A percentile compares a stretch with the other conserved stretches of the same genome.
phyloP scores from a whole-genome alignment of 2,113 vertebrate genomes.

The Paradisaea rubra region DNA sequence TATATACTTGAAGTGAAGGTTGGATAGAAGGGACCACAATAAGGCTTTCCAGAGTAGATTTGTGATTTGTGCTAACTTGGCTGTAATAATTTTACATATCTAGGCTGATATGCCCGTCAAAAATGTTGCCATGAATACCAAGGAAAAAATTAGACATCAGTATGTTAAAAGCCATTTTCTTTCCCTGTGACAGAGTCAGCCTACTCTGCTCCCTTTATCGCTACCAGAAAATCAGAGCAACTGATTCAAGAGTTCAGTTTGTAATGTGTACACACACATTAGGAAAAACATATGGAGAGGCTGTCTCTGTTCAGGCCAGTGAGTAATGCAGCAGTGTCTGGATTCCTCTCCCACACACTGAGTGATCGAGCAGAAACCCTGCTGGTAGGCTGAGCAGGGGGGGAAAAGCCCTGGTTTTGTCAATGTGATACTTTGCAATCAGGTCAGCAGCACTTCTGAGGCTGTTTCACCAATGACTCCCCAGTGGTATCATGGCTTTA shows the following conservation, averaged over 20 bases:
- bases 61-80: background rate
- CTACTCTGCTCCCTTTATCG: background rate
- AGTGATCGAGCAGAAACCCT: background rate
- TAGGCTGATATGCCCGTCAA: background rate
- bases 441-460: conserved; percentile 14
- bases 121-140: background rate
- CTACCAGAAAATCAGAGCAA: background rate
- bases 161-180: background rate
- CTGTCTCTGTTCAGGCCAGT: conserved; percentile 28
- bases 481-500: background rate
- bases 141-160: background rate
- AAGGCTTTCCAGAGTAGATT: conserved; percentile 1
- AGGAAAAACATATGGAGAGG: conserved; percentile 19
- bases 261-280: conserved; percentile 1
- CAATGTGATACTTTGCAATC: conserved; percentile 24
- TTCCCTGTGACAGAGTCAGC: background rate
- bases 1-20: background rate
- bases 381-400: background rate
- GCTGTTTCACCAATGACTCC: background rate
- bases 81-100: background rate
- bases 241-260: background rate
- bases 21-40: background rate
- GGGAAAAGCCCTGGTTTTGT: background rate
- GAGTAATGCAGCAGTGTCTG: conserved; percentile 31
- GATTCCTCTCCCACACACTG: conserved; percentile 15